Base-by-base conservation (phyloP, 2,797 vertebrate species). In the Mus spretus region DNA sequence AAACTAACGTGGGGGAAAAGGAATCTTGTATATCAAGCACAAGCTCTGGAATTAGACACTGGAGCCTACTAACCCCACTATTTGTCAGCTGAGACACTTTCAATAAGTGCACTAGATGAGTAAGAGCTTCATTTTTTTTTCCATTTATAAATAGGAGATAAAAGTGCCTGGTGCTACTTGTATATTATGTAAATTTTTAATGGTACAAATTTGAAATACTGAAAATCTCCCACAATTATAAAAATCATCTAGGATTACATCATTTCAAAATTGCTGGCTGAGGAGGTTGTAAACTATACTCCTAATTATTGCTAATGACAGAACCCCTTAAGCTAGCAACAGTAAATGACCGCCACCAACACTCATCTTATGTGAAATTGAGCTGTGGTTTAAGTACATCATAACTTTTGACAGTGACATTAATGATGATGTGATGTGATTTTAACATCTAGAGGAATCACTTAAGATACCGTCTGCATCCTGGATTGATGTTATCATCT, bases 221-320 rank as follows among this genome's bases (percentile, higher is more conserved):
- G 14, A 28, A 93, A 65, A 77, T 93, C 80, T 53, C 28, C 67
- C 31, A 93, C 85, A 93, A 86, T 90, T 91, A 34, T 67, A 88
- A 93, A 84, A 79, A 65, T 47, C 40, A 88, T 22, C 72, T 75
- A 75, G 17, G 28, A 8, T 92, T 94, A 55, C 20, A 28, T 53
- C 57, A 85, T 80, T 91, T 91, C 63, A 61, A 77, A 95, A 59
- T 47, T 37, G 47, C 9, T 82, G 3, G 57, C 26, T 20, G 26
- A 81, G 44, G 4, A n/a, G 74, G 31, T 31, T 55, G 26, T 67
- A 47, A 53, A 78, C 40, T 67, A 24, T 47, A 17, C n/a, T 90
- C 17, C 17, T 37, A 67, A 1, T 50, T 22, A 44, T 59, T 47
- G 47, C 50, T 82, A 13, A 2, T 2, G 77, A 40, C 28, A 47